These are phyloP conservation scores for Polyploca ridens DNA, from an alignment of 2,888 invertebrate species.

Conservation along the genomic window DNA sequence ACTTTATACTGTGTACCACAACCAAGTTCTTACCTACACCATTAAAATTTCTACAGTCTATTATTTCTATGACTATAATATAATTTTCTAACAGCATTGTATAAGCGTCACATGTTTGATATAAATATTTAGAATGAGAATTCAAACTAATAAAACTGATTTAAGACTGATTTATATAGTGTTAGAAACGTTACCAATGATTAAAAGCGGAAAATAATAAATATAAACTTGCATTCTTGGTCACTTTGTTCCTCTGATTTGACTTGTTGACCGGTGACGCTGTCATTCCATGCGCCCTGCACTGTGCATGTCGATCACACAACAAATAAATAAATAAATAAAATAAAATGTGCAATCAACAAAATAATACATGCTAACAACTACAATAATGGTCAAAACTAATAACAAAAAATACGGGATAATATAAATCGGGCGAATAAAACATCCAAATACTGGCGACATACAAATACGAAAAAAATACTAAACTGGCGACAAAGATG, in stretches of 20 bases:
- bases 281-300: constrained; percentile 53
- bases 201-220: constrained; percentile 35
- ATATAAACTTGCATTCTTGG: constrained; percentile 73
- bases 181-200: constrained; percentile 10
- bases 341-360: constrained; percentile 27
- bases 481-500: too few relatives aligned
- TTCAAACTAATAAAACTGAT: background rate
- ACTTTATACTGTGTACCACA: too few relatives aligned
- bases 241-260: constrained; percentile 67
- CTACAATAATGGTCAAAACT: constrained; percentile 27
- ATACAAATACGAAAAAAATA: too few relatives aligned
- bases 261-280: constrained; percentile 33
- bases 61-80: too few relatives aligned
- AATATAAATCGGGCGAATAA: too few relatives aligned
- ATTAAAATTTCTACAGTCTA: too few relatives aligned
- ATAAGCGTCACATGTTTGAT: too few relatives aligned
- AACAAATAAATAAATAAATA: constrained; percentile 44
- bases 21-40: too few relatives aligned
- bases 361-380: constrained; percentile 24
- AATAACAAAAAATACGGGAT: background rate
- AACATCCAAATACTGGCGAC: too few relatives aligned
- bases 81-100: too few relatives aligned
- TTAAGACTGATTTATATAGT: background rate
- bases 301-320: constrained; percentile 53
- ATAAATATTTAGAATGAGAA: too few relatives aligned